Evolutionary conservation across 2,888 invertebrate genomes (phyloP).

Genomic region (Agriopis aurantiaria): DNA sequence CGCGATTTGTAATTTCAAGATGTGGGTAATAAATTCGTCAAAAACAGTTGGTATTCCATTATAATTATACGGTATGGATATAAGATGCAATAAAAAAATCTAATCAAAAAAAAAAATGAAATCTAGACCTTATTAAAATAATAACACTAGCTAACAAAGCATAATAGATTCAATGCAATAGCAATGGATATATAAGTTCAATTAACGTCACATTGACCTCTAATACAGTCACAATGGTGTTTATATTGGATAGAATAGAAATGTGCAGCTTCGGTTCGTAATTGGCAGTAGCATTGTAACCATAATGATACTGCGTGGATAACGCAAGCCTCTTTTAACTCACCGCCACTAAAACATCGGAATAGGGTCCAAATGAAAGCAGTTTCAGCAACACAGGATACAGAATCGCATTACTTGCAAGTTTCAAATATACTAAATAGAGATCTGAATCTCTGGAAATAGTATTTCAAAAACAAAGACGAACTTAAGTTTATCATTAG

Average conservation of each 20-base stretch:
- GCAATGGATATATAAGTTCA: slow-evolving; percentile 53
- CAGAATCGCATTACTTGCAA: background rate
- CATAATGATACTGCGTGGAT: slow-evolving; percentile 61
- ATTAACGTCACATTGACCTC: slow-evolving; percentile 63
- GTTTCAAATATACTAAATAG: background rate
- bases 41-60: background rate
- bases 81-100: background rate
- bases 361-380: slow-evolving; percentile 40
- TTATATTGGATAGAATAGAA: slow-evolving; percentile 59
- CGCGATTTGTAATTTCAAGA: background rate
- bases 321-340: slow-evolving; percentile 60
- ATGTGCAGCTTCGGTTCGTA: slow-evolving; percentile 65
- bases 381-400: background rate
- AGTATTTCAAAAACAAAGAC: background rate
- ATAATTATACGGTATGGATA: background rate
- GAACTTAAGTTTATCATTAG: background rate
- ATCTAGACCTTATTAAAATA: slow-evolving; percentile 33
- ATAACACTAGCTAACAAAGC: slow-evolving; percentile 19
- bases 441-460: background rate
- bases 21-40: background rate
- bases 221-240: slow-evolving; percentile 61
- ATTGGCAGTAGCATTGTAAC: slow-evolving; percentile 65
- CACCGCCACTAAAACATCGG: slow-evolving; percentile 50
- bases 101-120: slow-evolving; percentile 4
- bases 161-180: slow-evolving; percentile 49